Conservation (phyloP, 2,888 invertebrate genomes). For the Rotaria magnacalcarata region DNA sequence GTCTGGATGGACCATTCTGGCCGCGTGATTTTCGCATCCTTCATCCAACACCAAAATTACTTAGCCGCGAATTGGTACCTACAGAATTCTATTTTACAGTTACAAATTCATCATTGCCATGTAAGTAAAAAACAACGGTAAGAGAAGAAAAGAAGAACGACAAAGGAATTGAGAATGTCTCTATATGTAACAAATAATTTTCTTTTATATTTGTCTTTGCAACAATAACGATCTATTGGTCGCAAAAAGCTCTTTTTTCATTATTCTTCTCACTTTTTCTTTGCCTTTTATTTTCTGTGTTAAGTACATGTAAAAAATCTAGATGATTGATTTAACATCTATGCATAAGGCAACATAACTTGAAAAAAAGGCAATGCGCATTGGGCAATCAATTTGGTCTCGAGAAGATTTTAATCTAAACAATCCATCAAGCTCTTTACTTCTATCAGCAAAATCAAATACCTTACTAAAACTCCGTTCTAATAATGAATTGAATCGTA, state of each 20-base stretch:
- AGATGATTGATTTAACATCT: not conserved
- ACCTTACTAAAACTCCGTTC: not conserved
- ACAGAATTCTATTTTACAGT: constrained; percentile 6
- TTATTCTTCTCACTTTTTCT: not conserved
- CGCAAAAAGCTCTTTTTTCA: not conserved
- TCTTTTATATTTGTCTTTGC: not conserved
- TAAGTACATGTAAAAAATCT: not conserved
- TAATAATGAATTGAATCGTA: not conserved
- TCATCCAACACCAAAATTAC: constrained; percentile 51
- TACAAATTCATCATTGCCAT: not conserved
- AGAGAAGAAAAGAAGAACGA: not conserved
- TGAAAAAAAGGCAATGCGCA: not conserved
- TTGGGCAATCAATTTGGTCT: constrained; percentile 33
- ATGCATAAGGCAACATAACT: not conserved
- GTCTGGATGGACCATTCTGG: constrained; percentile 57
- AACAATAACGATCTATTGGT: not conserved
- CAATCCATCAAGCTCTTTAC: not conserved
- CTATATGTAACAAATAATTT: not conserved
- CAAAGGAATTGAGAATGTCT: not conserved
- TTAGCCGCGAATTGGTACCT: not conserved
- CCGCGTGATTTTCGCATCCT: constrained; percentile 55
- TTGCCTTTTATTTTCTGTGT: not conserved
- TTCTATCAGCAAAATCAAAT: not conserved
- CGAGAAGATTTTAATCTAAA: not conserved
- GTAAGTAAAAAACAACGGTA: not conserved